Base-by-base conservation (phyloP, 2,888 invertebrate genomes). In the Patella ulyssiponensis region DNA sequence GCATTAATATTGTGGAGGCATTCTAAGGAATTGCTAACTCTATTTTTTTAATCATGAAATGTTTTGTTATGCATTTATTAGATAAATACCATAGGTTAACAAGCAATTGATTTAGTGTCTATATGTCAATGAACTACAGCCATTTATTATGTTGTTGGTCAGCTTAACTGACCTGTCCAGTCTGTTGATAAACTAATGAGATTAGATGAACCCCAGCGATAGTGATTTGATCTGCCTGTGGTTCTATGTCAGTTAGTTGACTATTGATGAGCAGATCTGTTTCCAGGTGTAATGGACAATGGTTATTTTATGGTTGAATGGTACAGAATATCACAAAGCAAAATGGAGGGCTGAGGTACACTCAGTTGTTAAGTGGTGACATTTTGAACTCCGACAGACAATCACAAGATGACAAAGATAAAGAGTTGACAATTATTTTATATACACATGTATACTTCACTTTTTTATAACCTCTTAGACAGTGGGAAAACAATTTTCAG, bases 241-340 rank as follows among this genome's bases (percentile, higher is more conserved):
- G 64, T 23, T 64, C 23, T 23, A 14, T 23, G 20, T 64, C 14
- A 23, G 64, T 64, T 64, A 23, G 23, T 64, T 64, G 23, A 64
- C 64, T 64, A 64, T 64, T 64, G 23, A 64, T 15, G 64, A 23
- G 64, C 64, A 23, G 11, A 23, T 64, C 64, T 64, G 64, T 64
- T 64, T 64, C 64, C 64, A 64, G 64, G 64, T 64, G 64, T 20
- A 64, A 23, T 64, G 64, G 64, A 64, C 64, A 64, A 64, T 64
- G 64, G 64, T 23, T 64, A 64, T 64, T 64, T 64, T 64, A 64
- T 23, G 23, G 20, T 23, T 64, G 64, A 64, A 64, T 64, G 64
- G 23, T 64, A 64, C 20, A 64, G 64, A 64, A 64, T 23, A 23
- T 64, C 20, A 20, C 20, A 64, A 64, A 23, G 20, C 20, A 23